phyloP scores from a whole-genome alignment of 2,888 invertebrate genomes.

The Mythimna albipuncta region DNA sequence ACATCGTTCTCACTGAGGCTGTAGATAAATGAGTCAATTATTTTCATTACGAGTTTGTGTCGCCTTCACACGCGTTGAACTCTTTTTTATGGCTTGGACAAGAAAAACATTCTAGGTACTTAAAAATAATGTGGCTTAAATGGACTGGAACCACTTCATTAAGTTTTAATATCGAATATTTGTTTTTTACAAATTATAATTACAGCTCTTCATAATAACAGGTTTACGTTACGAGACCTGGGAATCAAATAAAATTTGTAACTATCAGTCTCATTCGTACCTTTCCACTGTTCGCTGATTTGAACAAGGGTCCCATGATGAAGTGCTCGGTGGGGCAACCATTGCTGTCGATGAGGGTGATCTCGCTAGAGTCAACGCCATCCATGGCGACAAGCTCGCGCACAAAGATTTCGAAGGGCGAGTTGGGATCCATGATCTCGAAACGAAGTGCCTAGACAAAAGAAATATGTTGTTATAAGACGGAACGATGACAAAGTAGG shows the following conservation, averaged over 20 bases:
- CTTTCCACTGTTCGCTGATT: slow-evolving; percentile 95
- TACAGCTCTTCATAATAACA: slow-evolving; percentile 13
- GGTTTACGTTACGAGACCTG: background rate
- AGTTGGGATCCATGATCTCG: slow-evolving; percentile 97
- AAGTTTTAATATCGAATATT: slow-evolving; percentile 25
- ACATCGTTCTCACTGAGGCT: slow-evolving; percentile 22
- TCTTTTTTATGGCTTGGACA: slow-evolving; percentile 41
- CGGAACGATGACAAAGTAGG: background rate
- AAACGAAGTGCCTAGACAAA: slow-evolving; percentile 93
- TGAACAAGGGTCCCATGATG: slow-evolving; percentile 98
- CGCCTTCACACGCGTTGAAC: slow-evolving; percentile 34
- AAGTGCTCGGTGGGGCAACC: slow-evolving; percentile 98
- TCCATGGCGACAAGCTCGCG: slow-evolving; percentile 98
- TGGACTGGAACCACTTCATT: slow-evolving; percentile 37
- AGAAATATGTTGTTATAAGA: slow-evolving; percentile 71
- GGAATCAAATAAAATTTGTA: background rate
- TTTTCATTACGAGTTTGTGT: slow-evolving; percentile 43
- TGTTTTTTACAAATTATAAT: slow-evolving; percentile 24
- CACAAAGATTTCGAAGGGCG: slow-evolving; percentile 98
- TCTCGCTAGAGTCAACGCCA: slow-evolving; percentile 97
- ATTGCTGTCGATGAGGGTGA: slow-evolving; percentile 96
- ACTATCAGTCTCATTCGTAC: slow-evolving; percentile 79
- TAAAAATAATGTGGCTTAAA: slow-evolving; percentile 39
- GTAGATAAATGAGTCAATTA: slow-evolving; percentile 51
- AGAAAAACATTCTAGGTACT: slow-evolving; percentile 35